A percentile compares a stretch with the other conserved stretches of the same genome.
Evolutionary conservation across 1,140 invertebrate genomes (phyloP).

Genomic region (Probaryconus sp.): DNA sequence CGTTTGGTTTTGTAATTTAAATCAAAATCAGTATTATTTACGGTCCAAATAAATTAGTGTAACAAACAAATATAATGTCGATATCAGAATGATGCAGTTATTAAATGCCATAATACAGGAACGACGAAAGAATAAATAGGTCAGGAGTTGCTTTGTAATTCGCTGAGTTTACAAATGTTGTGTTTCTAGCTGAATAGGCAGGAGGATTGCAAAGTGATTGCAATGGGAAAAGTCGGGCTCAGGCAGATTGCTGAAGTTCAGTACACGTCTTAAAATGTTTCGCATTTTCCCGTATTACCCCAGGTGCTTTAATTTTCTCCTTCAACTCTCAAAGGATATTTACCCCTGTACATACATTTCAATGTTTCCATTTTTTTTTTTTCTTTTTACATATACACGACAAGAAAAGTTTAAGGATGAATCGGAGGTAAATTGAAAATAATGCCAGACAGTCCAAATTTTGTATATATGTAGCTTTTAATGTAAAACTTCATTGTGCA

Average conservation of each 20-base stretch:
- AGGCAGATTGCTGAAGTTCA: conserved; percentile 24
- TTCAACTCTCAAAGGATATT: conserved; percentile 4
- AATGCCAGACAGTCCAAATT: too few species aligned
- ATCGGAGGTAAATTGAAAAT: too few species aligned
- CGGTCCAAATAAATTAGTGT: background rate
- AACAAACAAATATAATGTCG: background rate
- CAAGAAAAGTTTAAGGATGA: too few species aligned
- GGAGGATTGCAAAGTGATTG: conserved; percentile 20
- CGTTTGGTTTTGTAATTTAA: too few species aligned
- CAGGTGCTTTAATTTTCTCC: background rate
- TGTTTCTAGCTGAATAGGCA: conserved; percentile 1
- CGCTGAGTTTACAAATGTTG: conserved; percentile 12
- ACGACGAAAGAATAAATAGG: conserved; percentile 8
- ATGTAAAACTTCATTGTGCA: too few species aligned
- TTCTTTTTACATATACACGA: too few species aligned
- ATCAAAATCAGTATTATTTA: too few species aligned
- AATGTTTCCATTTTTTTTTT: background rate
- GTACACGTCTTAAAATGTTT: conserved; percentile 15
- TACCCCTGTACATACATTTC: background rate
- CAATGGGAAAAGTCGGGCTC: conserved; percentile 18
- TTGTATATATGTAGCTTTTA: too few species aligned
- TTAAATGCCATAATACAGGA: too few species aligned
- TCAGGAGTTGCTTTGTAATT: conserved; percentile 16
- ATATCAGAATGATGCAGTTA: too few species aligned
- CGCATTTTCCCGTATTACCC: background rate